Conservation (phyloP, 2,113 vertebrate genomes). For the Prolemur simus region DNA sequence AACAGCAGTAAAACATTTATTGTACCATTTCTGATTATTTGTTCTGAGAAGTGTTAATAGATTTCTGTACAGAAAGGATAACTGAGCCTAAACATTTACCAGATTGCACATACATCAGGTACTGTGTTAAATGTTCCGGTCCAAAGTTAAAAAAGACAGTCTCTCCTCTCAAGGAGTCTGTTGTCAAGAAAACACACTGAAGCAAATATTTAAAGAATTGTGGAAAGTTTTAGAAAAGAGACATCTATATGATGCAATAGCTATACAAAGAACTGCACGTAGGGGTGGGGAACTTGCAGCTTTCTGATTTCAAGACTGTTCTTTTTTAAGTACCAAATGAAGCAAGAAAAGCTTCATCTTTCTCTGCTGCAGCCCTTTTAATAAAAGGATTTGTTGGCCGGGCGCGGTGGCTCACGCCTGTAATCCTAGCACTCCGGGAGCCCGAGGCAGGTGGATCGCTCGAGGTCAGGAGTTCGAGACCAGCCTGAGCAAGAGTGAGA, state of each 20-base stretch:
- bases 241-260: neutral
- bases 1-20: neutral
- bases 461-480: too few species aligned
- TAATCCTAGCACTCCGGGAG: too few species aligned
- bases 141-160: neutral
- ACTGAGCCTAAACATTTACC: neutral
- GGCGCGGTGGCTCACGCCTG: too few species aligned
- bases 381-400: too few species aligned
- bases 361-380: too few species aligned
- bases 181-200: neutral
- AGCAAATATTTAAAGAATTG: neutral
- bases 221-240: neutral
- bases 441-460: too few species aligned
- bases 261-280: neutral
- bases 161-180: neutral
- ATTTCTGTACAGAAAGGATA: neutral
- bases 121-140: neutral
- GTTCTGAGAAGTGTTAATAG: neutral
- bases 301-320: too few species aligned
- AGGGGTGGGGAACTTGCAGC: too few species aligned
- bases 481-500: too few species aligned
- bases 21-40: constrained; percentile 1
- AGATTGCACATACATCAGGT: neutral
- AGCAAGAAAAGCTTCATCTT: too few species aligned
- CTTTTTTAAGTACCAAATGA: too few species aligned